These are phyloP conservation scores for Phalacrocorax aristotelis DNA, from an alignment of 2,113 vertebrate genomes.

Conservation along the genomic window DNA sequence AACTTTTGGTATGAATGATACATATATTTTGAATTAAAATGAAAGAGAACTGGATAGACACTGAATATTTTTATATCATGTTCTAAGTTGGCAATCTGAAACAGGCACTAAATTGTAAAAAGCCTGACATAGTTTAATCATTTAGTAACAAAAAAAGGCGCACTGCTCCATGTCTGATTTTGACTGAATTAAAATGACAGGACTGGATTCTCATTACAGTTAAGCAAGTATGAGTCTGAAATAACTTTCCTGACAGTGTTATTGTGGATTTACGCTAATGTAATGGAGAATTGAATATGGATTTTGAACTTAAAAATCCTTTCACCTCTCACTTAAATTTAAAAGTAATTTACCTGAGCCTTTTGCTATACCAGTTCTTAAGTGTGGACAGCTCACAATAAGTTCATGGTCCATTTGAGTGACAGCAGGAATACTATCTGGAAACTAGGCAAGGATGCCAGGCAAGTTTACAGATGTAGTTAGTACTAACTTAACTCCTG, in stretches of 20 bases:
- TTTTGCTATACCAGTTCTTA: background rate
- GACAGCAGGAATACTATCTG: background rate
- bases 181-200: background rate
- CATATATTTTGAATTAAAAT: background rate
- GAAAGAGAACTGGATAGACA: background rate
- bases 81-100: background rate
- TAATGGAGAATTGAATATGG: background rate
- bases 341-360: background rate
- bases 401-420: background rate
- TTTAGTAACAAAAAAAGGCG: background rate
- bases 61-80: background rate
- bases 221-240: background rate
- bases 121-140: background rate
- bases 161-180: background rate
- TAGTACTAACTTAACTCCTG: background rate
- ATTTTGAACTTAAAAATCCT: conserved; percentile 15
- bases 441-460: background rate
- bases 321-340: background rate
- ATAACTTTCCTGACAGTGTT: background rate
- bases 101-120: background rate
- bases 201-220: background rate
- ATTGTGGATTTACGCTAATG: background rate
- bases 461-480: background rate
- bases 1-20: background rate
- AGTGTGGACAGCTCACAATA: background rate